Evolutionary conservation across 1,140 invertebrate genomes (phyloP).

Genomic region (Polypedilum vanderplanki): DNA sequence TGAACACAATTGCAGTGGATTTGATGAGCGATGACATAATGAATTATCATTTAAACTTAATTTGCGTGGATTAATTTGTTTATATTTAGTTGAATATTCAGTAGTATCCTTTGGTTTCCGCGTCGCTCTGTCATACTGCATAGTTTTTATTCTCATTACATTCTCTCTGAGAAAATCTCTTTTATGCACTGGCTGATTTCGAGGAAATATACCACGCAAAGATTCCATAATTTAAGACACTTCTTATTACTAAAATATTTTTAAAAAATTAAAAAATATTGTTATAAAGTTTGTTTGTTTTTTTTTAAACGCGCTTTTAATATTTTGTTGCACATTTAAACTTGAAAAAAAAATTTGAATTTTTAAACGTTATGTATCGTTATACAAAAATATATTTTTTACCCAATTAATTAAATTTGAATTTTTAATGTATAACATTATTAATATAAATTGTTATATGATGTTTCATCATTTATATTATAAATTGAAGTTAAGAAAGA

Average conservation of each 20-base stretch:
- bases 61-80: background rate
- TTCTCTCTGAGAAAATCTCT: slow-evolving; percentile 10
- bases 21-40: background rate
- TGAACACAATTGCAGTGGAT: background rate
- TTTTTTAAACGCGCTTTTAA: no score
- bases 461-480: no score
- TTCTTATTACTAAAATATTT: background rate
- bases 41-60: background rate
- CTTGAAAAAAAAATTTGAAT: no score
- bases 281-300: no score
- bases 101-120: background rate
- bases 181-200: background rate
- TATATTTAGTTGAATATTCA: background rate
- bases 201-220: background rate
- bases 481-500: no score
- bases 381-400: no score
- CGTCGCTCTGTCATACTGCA: background rate
- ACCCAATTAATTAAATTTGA: no score
- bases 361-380: no score
- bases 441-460: no score
- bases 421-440: no score
- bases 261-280: background rate
- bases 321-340: no score
- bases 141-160: background rate
- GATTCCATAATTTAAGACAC: background rate